phyloP scores from a whole-genome alignment of 2,797 vertebrate genomes.

The Crypturellus tataupa region DNA sequence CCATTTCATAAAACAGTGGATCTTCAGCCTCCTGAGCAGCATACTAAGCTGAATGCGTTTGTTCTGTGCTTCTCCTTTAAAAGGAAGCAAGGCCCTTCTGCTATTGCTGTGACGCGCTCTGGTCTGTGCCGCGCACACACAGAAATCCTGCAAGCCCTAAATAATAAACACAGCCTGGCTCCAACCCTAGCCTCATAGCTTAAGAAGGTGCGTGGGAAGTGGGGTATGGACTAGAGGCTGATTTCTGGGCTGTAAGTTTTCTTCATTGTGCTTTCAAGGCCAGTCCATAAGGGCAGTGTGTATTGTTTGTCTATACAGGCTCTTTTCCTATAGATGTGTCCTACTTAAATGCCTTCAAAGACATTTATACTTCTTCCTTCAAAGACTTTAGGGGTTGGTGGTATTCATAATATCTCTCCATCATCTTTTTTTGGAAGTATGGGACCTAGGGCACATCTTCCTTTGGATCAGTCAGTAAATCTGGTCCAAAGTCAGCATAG shows the following conservation, averaged over 20 bases:
- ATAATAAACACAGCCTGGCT: background rate
- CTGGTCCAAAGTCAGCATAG: background rate
- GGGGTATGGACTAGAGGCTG: background rate
- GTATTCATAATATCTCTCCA: background rate
- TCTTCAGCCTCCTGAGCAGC: background rate
- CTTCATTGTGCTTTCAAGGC: background rate
- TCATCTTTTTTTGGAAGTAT: background rate
- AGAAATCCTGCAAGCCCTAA: background rate
- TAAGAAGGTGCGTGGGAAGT: background rate
- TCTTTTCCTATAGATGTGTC: background rate
- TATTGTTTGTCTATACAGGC: background rate
- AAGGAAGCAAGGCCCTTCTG: background rate
- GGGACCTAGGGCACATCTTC: background rate
- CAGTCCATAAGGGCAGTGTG: background rate
- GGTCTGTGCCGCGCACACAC: accelerated
- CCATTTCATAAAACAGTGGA: background rate
- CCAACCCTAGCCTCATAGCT: accelerated
- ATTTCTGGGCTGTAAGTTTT: background rate
- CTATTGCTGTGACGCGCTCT: background rate
- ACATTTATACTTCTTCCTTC: background rate
- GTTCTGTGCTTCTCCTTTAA: background rate
- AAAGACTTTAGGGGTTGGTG: background rate
- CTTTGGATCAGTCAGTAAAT: background rate
- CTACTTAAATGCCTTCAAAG: background rate
- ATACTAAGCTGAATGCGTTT: background rate